A percentile compares a stretch with the other conserved stretches of the same genome.
These are phyloP conservation scores for Chrysochloris asiatica DNA, from an alignment of 2,113 vertebrate genomes.

Conservation along the genomic window DNA sequence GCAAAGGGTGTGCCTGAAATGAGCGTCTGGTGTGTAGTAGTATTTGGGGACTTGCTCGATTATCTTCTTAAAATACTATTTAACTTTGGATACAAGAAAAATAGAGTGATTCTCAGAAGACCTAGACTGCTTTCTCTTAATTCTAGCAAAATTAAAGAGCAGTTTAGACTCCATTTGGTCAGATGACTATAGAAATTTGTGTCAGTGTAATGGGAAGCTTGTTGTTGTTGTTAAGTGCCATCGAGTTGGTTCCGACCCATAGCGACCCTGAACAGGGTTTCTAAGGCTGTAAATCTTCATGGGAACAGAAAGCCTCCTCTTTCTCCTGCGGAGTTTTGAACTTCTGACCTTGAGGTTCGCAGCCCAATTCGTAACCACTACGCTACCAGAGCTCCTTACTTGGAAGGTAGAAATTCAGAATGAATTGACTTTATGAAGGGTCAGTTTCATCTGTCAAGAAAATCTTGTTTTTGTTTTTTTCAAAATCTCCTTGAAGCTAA, in stretches of 20 bases:
- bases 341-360: no score
- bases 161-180: background rate
- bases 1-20: background rate
- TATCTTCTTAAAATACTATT: background rate
- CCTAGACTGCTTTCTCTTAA: background rate
- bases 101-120: background rate
- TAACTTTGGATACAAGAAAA: background rate
- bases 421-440: background rate
- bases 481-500: background rate
- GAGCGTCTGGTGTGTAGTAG: background rate
- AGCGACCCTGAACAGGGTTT: no score
- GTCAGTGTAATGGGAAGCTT: background rate
- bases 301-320: no score
- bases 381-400: no score
- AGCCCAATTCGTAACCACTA: no score
- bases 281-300: no score
- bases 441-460: background rate
- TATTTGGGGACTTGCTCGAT: background rate
- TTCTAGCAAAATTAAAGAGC: background rate
- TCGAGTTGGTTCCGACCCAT: no score
- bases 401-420: background rate
- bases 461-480: background rate
- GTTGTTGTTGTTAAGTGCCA: no score
- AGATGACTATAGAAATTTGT: background rate
- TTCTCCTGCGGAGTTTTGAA: no score